These are phyloP conservation scores for Lutraria rhynchaena DNA, from an alignment of 1,140 invertebrate species.

Conservation along the genomic window DNA sequence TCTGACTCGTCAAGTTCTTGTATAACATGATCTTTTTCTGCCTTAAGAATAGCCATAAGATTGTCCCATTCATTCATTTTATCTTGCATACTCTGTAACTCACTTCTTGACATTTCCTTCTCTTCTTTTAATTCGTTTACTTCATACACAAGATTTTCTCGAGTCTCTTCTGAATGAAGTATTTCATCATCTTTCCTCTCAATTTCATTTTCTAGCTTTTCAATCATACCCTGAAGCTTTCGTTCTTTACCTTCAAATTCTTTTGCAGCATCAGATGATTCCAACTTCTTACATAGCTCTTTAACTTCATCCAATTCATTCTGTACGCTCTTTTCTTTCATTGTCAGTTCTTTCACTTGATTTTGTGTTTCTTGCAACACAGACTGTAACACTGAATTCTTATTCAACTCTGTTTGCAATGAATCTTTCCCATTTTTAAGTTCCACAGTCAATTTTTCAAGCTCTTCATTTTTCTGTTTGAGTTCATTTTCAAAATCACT, in stretches of 20 bases:
- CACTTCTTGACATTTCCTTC: constrained; percentile 63
- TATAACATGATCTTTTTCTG: constrained; percentile 74
- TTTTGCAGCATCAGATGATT: constrained; percentile 17
- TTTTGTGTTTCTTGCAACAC: constrained; percentile 53
- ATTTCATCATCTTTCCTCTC: constrained; percentile 58
- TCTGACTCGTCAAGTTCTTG: constrained; percentile 75
- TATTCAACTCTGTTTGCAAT: constrained; percentile 41
- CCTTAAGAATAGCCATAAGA: constrained; percentile 77
- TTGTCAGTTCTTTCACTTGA: constrained; percentile 50
- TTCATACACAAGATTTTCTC: constrained; percentile 63
- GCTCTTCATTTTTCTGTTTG: constrained; percentile 3
- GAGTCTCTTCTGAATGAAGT: constrained; percentile 38
- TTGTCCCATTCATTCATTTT: constrained; percentile 86
- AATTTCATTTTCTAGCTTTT: constrained; percentile 58
- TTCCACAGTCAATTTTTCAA: constrained; percentile 14
- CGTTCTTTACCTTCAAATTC: constrained; percentile 51
- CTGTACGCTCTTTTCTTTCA: constrained; percentile 42
- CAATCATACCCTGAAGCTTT: constrained; percentile 54
- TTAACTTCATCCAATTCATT: constrained; percentile 36
- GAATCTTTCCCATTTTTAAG: constrained; percentile 46
- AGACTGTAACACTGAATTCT: constrained; percentile 48
- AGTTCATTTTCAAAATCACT: not conserved
- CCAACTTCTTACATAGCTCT: constrained; percentile 50
- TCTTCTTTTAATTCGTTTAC: constrained; percentile 70
- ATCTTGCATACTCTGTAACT: constrained; percentile 78